phyloP scores from a whole-genome alignment of 2,888 invertebrate genomes.

The Platerodrilus igneus region DNA sequence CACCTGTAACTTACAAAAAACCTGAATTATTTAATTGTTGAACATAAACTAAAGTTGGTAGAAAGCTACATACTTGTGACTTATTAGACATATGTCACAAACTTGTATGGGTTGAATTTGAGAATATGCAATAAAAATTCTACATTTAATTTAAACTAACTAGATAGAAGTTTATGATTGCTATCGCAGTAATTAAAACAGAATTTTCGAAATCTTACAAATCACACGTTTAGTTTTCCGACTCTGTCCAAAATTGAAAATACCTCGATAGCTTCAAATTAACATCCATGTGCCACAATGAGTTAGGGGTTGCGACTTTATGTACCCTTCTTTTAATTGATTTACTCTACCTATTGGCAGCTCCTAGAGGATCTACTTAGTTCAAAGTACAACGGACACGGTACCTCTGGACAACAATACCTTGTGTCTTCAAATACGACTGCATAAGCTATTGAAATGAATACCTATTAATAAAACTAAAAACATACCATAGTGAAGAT shows the following conservation, averaged over 20 bases:
- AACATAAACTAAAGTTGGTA: no score
- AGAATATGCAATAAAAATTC: no score
- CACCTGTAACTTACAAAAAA: slow-evolving; percentile 7
- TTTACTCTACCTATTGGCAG: slow-evolving; percentile 10
- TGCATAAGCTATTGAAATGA: slow-evolving; percentile 8
- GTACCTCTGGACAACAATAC: slow-evolving; percentile 3
- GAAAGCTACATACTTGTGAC: no score
- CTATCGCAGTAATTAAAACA: no score
- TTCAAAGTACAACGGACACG: slow-evolving; percentile 1
- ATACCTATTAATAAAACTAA: neutral
- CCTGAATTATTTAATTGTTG: no score
- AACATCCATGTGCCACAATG: slow-evolving; percentile 15
- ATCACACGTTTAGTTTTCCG: no score
- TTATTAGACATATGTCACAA: no score
- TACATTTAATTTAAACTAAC: no score
- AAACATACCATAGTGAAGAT: neutral
- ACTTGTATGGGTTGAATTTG: no score
- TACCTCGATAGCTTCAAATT: slow-evolving; percentile 11
- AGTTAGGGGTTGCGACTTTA: slow-evolving; percentile 8
- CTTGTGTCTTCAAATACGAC: slow-evolving; percentile 2
- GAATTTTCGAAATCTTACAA: no score
- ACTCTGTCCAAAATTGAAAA: no score
- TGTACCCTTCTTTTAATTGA: slow-evolving; percentile 10
- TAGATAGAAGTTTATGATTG: no score
- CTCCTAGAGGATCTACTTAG: slow-evolving; percentile 5